Conservation (phyloP, 2,888 invertebrate genomes). For the Patella caerulea region DNA sequence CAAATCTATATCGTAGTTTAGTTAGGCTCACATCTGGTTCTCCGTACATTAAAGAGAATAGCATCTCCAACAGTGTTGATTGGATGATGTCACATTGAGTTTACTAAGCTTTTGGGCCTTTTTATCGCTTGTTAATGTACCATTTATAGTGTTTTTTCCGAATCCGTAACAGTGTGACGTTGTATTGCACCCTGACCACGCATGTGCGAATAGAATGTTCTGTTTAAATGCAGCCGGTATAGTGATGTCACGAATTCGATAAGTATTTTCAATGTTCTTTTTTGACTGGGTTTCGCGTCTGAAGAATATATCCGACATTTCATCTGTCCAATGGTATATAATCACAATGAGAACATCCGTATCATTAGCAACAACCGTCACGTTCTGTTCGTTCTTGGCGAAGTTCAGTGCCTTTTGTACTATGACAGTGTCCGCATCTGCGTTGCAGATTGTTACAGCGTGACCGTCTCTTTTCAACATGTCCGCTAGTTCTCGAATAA, state of each 20-base stretch:
- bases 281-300: background rate
- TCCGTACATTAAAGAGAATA: too few relatives aligned
- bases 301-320: background rate
- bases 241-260: background rate
- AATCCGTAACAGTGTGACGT: background rate
- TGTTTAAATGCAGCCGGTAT: background rate
- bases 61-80: too few relatives aligned
- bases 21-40: too few relatives aligned
- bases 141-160: background rate
- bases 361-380: slow-evolving; percentile 8
- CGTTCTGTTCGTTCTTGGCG: background rate
- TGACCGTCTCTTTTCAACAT: background rate
- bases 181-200: background rate
- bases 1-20: too few relatives aligned
- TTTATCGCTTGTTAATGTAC: too few relatives aligned
- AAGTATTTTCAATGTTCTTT: background rate
- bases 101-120: too few relatives aligned
- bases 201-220: background rate
- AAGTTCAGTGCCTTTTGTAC: background rate
- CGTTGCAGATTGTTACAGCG: background rate
- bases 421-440: background rate
- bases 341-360: background rate
- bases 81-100: too few relatives aligned
- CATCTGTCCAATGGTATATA: background rate
- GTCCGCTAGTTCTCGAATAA: background rate